Percentiles rank a stretch among this genome's conserved stretches.
Evolutionary conservation across 2,113 vertebrate species (phyloP).

Genomic region (Microcebus griseorufus): DNA sequence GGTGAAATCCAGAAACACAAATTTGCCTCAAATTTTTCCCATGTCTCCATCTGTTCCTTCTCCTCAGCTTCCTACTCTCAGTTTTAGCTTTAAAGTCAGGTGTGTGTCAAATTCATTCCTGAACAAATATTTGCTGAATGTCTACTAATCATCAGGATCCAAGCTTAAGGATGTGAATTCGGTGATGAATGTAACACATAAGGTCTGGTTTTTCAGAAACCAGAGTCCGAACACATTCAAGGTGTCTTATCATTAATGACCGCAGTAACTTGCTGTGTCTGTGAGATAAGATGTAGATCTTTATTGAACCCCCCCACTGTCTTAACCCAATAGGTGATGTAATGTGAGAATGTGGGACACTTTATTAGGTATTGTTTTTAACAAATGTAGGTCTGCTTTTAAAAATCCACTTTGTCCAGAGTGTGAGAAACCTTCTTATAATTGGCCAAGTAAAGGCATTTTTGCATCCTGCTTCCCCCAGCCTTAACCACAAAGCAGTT

Average conservation of each 20-base stretch:
- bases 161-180: not conserved
- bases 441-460: not conserved
- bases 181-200: not conserved
- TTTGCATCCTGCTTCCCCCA: not conserved
- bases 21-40: not conserved
- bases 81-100: not conserved
- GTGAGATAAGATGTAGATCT: not conserved
- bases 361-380: not conserved
- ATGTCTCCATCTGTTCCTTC: not conserved
- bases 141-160: not conserved
- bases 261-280: not conserved
- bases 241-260: not conserved
- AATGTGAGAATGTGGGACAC: not conserved
- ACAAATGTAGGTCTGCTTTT: not conserved
- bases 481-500: not conserved
- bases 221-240: not conserved
- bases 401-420: not conserved
- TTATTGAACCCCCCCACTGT: not conserved
- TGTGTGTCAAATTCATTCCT: not conserved
- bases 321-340: not conserved
- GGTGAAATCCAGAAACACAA: constrained; percentile 16
- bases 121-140: not conserved
- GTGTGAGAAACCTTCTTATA: not conserved
- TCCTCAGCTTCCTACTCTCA: not conserved
- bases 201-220: not conserved